phyloP scores from a whole-genome alignment of 1,140 invertebrate genomes.

The Phocides pigmalion region DNA sequence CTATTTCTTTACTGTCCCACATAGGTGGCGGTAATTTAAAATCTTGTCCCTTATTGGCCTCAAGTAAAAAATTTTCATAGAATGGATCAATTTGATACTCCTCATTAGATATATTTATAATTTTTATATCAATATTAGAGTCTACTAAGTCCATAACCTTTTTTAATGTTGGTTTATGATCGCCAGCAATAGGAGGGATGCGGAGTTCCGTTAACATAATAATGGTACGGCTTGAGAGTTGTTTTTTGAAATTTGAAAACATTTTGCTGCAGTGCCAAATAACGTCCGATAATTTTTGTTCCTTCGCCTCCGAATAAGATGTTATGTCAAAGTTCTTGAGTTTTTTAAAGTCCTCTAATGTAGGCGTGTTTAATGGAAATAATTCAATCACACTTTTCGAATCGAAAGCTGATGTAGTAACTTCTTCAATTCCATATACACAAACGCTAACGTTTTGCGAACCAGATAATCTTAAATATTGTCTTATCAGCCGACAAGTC shows the following conservation, averaged over 20 bases:
- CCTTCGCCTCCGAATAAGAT: conserved; percentile 53
- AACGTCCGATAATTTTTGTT: conserved; percentile 66
- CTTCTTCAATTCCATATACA: conserved; percentile 60
- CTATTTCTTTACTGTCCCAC: conserved; percentile 52
- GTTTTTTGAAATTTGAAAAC: conserved; percentile 71
- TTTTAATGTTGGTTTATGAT: conserved; percentile 59
- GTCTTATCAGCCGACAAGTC: conserved; percentile 59
- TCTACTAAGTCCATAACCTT: conserved; percentile 63
- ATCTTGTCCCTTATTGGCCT: conserved; percentile 58
- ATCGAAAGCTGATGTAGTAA: conserved; percentile 45
- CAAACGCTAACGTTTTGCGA: conserved; percentile 60
- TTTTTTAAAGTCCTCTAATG: conserved; percentile 62
- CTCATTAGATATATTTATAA: conserved; percentile 63
- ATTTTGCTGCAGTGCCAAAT: conserved; percentile 70
- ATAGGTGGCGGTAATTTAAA: conserved; percentile 53
- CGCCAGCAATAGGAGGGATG: conserved; percentile 50
- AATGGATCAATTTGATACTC: conserved; percentile 56
- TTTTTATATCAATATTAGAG: conserved; percentile 61
- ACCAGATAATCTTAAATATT: conserved; percentile 56
- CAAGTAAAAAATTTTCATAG: conserved; percentile 63
- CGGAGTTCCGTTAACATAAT: conserved; percentile 61
- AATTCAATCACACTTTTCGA: conserved; percentile 60
- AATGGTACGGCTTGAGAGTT: conserved; percentile 58
- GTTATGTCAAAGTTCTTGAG: conserved; percentile 52
- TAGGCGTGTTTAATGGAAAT: conserved; percentile 56